Evolutionary conservation across 2,888 invertebrate species (phyloP).

Genomic region (Meganola albula): DNA sequence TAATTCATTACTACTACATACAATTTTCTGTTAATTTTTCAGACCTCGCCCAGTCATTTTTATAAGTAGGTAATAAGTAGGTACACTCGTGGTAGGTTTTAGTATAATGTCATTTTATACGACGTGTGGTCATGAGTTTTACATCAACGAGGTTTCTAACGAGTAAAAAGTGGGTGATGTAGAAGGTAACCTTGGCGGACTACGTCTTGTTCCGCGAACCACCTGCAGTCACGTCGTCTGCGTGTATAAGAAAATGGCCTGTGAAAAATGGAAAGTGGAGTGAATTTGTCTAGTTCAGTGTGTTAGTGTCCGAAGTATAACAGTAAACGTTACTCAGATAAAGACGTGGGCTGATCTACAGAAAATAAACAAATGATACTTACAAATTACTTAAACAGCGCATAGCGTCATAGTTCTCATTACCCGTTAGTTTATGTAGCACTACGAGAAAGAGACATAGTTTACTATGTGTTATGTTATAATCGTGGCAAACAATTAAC

Average conservation of each 20-base stretch:
- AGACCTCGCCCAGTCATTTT: slow-evolving; percentile 29
- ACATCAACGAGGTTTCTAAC: slow-evolving; percentile 49
- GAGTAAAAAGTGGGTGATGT: slow-evolving; percentile 55
- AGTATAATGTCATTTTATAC: slow-evolving; percentile 28
- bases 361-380: slow-evolving; percentile 50
- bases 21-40: slow-evolving; percentile 24
- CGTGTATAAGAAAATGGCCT: slow-evolving; percentile 60
- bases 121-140: slow-evolving; percentile 32
- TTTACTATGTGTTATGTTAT: slow-evolving; percentile 50
- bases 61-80: slow-evolving; percentile 32
- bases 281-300: slow-evolving; percentile 66
- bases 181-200: slow-evolving; percentile 47
- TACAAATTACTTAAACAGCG: slow-evolving; percentile 34
- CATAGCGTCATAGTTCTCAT: slow-evolving; percentile 53
- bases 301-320: slow-evolving; percentile 57
- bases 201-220: slow-evolving; percentile 60
- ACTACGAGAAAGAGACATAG: no score
- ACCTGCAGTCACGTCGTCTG: slow-evolving; percentile 52
- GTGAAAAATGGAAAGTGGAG: slow-evolving; percentile 76
- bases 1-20: slow-evolving; percentile 10
- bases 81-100: slow-evolving; percentile 29
- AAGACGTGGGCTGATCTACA: slow-evolving; percentile 35
- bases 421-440: slow-evolving; percentile 40
- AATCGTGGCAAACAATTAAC: slow-evolving; percentile 58
- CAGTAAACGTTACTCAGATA: slow-evolving; percentile 46